Evolutionary conservation across 2,797 vertebrate genomes (phyloP), one percentile per base, ranked within the genome.

Genomic region (Sebastes iracundus): DNA sequence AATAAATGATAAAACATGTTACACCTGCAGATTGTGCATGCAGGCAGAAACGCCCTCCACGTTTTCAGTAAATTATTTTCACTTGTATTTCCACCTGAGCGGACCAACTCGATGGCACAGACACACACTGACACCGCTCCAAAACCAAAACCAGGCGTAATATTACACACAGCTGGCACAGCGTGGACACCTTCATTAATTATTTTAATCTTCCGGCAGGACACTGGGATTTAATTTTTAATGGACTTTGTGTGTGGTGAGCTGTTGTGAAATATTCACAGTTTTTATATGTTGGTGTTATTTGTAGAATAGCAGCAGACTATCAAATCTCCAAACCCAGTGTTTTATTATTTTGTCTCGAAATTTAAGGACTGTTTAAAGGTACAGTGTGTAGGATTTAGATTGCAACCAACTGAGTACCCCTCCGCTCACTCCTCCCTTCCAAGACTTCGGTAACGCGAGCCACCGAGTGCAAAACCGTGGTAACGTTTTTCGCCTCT

Each of bases 401-500:
- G 0, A 49, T 49, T 49, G 46, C 46, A 49, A 49, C 42, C 16
- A 49, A 49, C 46, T 49, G 46, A 49, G 46, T 20, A 8, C 16
- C 16, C 42, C 42, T 46, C 42, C 42, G 7, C 7, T 46, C 42
- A 46, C 1, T 46, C 42, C 16, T 46, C 42, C 16, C 42, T 46
- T 46, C 16, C 42, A 46, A 18, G 16, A 46, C 7, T 46, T 7
- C 7, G 16, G 16, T 18, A 18, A 46, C 3, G 3, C 0, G 7
- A 49, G 46, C 46, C 18, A 0, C 0, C 18, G 46, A 49, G 46
- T 49, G 1, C 46, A 8, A 49, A 49, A 49, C 18, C 16, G 7
- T 20, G 18, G 16, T 49, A 49, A 20, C 3, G 16, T 18, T 0
- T 0, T 46, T 46, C 1, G 0, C 46, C 46, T 49, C 3, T 0